These are phyloP conservation scores for Dasyprocta punctata DNA, from an alignment of 2,113 vertebrate genomes.

Conservation along the genomic window DNA sequence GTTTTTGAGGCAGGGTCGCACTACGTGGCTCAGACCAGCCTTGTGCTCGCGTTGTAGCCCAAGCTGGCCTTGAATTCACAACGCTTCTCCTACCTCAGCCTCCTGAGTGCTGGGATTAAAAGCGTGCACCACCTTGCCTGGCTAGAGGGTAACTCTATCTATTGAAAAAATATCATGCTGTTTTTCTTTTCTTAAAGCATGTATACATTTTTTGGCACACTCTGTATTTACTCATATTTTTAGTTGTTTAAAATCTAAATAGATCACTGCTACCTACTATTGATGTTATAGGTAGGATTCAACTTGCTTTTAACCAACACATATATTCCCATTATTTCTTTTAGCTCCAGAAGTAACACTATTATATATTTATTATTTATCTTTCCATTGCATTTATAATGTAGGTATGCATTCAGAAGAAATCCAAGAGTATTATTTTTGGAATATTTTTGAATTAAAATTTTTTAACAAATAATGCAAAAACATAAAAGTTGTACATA, in stretches of 20 bases:
- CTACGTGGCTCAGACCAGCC: too few relatives aligned
- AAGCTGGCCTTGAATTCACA: too few relatives aligned
- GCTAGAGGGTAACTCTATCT: background rate
- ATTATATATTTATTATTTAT: background rate
- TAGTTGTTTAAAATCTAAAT: background rate
- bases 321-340: background rate
- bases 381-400: background rate
- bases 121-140: too few relatives aligned
- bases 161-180: background rate
- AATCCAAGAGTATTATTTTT: background rate
- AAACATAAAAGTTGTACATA: background rate
- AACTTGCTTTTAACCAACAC: background rate
- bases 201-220: background rate
- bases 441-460: background rate
- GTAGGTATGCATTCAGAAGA: background rate
- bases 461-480: background rate
- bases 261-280: background rate
- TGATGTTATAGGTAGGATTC: background rate
- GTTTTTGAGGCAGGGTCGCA: too few relatives aligned
- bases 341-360: background rate
- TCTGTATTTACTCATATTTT: background rate
- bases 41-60: too few relatives aligned
- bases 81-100: too few relatives aligned
- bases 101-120: too few relatives aligned
- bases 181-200: background rate